These are phyloP conservation scores for Zaprionus capensis DNA, from an alignment of 1,140 invertebrate genomes.

Conservation along the genomic window DNA sequence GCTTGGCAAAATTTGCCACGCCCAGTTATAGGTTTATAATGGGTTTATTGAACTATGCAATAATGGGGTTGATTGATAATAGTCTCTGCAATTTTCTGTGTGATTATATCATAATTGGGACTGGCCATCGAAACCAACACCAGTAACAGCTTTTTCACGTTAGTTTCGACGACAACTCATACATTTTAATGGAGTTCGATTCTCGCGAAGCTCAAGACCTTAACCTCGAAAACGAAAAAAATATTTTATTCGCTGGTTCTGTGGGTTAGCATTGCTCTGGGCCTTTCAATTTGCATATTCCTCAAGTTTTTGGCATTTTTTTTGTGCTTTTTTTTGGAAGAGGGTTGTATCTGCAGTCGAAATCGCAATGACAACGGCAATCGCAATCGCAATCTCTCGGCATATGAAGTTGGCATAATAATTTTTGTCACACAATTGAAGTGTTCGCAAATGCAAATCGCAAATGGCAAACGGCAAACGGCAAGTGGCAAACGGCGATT, in stretches of 20 bases:
- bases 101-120: slow-evolving; percentile 55
- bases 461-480: neutral
- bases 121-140: slow-evolving; percentile 8
- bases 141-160: slow-evolving; percentile 1
- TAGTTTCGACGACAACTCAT: slow-evolving; percentile 35
- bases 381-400: slow-evolving; percentile 41
- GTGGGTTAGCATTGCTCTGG: slow-evolving; percentile 50
- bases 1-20: slow-evolving; percentile 26
- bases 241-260: slow-evolving; percentile 31
- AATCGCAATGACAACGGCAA: slow-evolving; percentile 50
- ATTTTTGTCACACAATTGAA: slow-evolving; percentile 56
- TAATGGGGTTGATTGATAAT: slow-evolving; percentile 4
- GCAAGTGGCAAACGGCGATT: neutral
- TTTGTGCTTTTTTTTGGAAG: neutral
- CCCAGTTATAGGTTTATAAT: slow-evolving; percentile 29
- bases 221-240: slow-evolving; percentile 55
- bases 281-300: slow-evolving; percentile 40
- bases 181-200: slow-evolving; percentile 51
- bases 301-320: slow-evolving; percentile 27
- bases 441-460: slow-evolving; percentile 62
- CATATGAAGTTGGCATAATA: slow-evolving; percentile 61
- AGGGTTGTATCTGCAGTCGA: slow-evolving; percentile 53
- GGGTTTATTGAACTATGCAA: slow-evolving; percentile 54
- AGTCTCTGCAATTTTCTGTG: slow-evolving; percentile 4
- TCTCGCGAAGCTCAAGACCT: slow-evolving; percentile 46